These are phyloP conservation scores for Scomber japonicus DNA, from an alignment of 2,113 vertebrate species.

Conservation along the genomic window DNA sequence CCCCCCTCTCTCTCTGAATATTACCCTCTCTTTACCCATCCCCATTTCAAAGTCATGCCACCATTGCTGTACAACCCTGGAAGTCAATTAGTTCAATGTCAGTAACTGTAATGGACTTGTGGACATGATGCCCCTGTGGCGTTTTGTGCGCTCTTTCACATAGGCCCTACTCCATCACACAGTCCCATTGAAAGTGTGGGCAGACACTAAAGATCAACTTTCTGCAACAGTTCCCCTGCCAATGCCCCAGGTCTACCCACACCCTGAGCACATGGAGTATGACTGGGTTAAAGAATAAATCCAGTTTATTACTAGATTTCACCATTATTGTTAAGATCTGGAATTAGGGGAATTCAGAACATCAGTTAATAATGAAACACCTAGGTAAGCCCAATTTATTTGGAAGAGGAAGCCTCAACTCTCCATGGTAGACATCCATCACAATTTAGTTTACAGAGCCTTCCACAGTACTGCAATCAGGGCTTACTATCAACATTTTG, in stretches of 20 bases:
- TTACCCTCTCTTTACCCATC: slow-evolving; percentile 14
- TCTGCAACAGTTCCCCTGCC: slow-evolving; percentile 63
- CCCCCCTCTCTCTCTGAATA: slow-evolving; percentile 14
- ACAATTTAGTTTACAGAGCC: too few species aligned
- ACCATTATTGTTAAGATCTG: neutral
- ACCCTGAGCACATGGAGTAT: neutral
- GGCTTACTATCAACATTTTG: neutral
- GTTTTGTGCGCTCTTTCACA: slow-evolving; percentile 62
- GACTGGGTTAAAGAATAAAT: slow-evolving; percentile 11
- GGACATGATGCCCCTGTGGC: slow-evolving; percentile 71
- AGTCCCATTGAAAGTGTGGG: slow-evolving; percentile 46
- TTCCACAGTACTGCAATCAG: too few species aligned
- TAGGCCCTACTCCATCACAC: slow-evolving; percentile 44
- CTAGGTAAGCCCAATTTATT: neutral
- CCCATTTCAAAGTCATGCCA: slow-evolving; percentile 55
- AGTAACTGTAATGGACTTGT: slow-evolving; percentile 69
- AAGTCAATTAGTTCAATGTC: slow-evolving; percentile 81
- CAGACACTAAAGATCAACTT: slow-evolving; percentile 75
- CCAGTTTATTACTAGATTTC: slow-evolving; percentile 12
- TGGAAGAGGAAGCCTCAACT: neutral
- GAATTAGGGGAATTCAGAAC: neutral
- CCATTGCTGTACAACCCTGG: slow-evolving; percentile 42
- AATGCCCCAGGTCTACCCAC: slow-evolving; percentile 4
- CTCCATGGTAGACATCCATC: too few species aligned
- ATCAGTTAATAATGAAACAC: neutral